Evolutionary conservation across 2,888 invertebrate species (phyloP), one percentile per base, ranked within the genome.

Genomic region (Torymus aiolomorphi): DNA sequence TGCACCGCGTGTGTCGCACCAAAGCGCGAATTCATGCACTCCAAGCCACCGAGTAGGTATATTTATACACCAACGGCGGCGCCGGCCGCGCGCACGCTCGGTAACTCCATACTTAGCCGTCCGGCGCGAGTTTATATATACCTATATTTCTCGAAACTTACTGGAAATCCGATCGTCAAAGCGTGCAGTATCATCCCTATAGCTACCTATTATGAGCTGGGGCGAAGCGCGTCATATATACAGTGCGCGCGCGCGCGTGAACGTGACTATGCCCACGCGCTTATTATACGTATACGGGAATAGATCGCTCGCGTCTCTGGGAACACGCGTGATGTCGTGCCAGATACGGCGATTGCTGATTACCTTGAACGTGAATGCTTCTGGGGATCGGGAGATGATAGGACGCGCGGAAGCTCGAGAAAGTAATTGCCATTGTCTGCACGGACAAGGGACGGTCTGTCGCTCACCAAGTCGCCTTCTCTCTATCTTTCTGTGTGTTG

Each of bases 341-440:
- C 42, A 42, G 42, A 10, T 42, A 42, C 42, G 42, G 8, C 20
- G 71, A 80, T 76, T 71, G 56, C 62, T 76, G 76, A 80, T 80
- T 76, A 80, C 71, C 71, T 76, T 80, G 76, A 80, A 80, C 75
- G 66, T 76, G 75, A 76, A 69, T 20, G 70, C 65, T 78, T 74
- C 69, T 65, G 16, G 61, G 31, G 74, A 80, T 80, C 59, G 52
- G 42, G 42, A 51, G 73, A 71, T 79, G 62, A 74, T 69, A 65
- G 42, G 8, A 8, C 42, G 42, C 42, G 42, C 42, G 42, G 42
- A 51, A 51, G 67, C 14, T 16, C 42, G 42, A 42, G 24, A 71
- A 77, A 73, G 73, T 78, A 78, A 78, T 78, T 78, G 78, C 78
- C 78, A 73, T 78, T 73, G 72, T 78, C 72, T 78, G 59, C 72